These are phyloP conservation scores for Entelurus aequoreus DNA, from an alignment of 2,113 vertebrate species.

Conservation along the genomic window DNA sequence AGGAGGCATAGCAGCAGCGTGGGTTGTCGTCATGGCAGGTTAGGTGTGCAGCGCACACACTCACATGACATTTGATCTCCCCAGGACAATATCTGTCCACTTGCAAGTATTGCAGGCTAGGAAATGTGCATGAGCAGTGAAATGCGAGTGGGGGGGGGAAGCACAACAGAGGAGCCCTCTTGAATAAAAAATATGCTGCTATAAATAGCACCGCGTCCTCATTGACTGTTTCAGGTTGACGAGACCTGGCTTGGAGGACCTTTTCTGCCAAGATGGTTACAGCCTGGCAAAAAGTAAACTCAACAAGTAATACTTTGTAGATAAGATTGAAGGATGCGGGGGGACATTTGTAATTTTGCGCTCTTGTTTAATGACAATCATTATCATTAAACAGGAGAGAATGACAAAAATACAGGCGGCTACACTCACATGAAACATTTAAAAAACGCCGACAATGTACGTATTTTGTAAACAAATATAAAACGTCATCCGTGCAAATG, in stretches of 20 bases:
- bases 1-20: background rate
- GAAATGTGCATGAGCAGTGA: constrained; percentile 29
- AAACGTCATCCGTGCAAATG: no score
- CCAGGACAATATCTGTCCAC: constrained; percentile 15
- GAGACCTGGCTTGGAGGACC: constrained; percentile 36
- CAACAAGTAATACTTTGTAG: no score
- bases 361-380: no score
- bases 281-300: constrained; percentile 9
- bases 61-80: constrained; percentile 6
- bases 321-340: no score
- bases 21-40: background rate
- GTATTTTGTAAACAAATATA: no score
- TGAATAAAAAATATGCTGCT: constrained; percentile 72
- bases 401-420: no score
- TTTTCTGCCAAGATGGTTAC: constrained; percentile 23
- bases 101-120: constrained; percentile 20
- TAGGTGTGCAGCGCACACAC: background rate
- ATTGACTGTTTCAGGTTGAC: constrained; percentile 54
- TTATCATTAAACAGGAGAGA: no score
- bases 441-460: no score
- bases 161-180: constrained; percentile 65
- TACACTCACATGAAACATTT: no score
- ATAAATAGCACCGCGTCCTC: constrained; percentile 71
- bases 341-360: no score
- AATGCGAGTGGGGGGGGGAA: constrained; percentile 36